These are phyloP conservation scores for Campoletis sonorensis DNA, from an alignment of 1,140 invertebrate species.

Conservation along the genomic window DNA sequence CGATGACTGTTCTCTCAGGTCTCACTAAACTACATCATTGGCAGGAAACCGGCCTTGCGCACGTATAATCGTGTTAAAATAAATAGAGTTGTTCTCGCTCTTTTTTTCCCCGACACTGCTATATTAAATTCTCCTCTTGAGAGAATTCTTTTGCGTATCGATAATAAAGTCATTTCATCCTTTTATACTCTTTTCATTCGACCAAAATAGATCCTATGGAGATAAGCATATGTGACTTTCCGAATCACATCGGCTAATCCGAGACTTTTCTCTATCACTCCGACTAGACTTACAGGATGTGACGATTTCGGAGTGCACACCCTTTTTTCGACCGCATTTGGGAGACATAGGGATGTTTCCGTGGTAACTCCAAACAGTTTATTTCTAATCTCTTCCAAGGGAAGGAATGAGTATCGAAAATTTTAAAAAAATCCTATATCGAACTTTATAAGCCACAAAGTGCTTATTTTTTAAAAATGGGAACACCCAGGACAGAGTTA, in stretches of 20 bases:
- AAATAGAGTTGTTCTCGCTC: conserved; percentile 7
- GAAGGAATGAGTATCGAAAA: too few relatives aligned
- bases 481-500: too few relatives aligned
- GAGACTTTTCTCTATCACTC: too few relatives aligned
- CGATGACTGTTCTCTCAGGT: conserved; percentile 7
- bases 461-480: too few relatives aligned
- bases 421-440: too few relatives aligned
- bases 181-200: not conserved
- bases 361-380: too few relatives aligned
- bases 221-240: not conserved
- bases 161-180: not conserved
- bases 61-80: not conserved
- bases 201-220: not conserved
- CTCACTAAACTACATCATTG: not conserved
- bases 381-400: too few relatives aligned
- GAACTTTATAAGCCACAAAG: too few relatives aligned
- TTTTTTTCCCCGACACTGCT: not conserved
- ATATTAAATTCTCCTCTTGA: not conserved
- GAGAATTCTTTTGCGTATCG: not conserved
- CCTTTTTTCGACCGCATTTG: too few relatives aligned
- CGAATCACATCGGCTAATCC: not conserved
- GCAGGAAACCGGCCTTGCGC: not conserved
- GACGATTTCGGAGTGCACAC: too few relatives aligned
- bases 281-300: too few relatives aligned
- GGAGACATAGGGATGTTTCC: too few relatives aligned